Percentiles rank a stretch among this genome's conserved stretches.
phyloP scores from a whole-genome alignment of 2,113 vertebrate genomes.

The Pantherophis guttatus region DNA sequence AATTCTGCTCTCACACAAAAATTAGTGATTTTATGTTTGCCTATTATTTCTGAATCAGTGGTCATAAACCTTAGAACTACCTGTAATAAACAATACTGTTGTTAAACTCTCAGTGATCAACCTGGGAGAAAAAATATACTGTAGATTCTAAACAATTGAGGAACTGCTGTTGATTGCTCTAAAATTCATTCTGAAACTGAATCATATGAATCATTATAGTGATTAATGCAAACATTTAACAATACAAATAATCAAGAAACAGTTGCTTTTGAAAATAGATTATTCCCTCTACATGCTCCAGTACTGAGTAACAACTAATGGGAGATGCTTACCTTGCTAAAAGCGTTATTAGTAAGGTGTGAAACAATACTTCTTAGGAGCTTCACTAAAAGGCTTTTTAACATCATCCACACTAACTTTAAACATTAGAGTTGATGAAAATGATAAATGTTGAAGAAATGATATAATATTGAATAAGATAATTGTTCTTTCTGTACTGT shows the following conservation, averaged over 20 bases:
- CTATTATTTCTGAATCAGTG: background rate
- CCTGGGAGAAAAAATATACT: too few species aligned
- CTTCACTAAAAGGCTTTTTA: background rate
- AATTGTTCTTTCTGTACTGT: background rate
- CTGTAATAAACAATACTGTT: background rate
- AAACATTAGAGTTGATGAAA: background rate
- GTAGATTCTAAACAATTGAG: too few species aligned
- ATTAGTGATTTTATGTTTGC: too few species aligned
- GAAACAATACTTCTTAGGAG: background rate
- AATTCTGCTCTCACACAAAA: background rate
- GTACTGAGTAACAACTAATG: background rate
- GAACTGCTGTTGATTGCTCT: too few species aligned
- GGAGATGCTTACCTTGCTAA: background rate
- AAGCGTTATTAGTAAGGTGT: background rate
- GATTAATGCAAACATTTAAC: background rate
- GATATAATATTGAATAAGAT: too few species aligned
- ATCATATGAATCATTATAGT: too few species aligned
- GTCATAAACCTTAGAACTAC: background rate
- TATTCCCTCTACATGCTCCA: background rate
- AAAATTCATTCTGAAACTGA: too few species aligned
- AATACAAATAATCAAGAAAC: background rate
- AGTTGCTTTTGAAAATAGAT: background rate
- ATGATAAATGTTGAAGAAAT: background rate
- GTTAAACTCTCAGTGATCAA: background rate
- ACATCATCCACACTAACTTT: background rate